phyloP scores from a whole-genome alignment of 1,140 invertebrate species.

The Cotesia vestalis region DNA sequence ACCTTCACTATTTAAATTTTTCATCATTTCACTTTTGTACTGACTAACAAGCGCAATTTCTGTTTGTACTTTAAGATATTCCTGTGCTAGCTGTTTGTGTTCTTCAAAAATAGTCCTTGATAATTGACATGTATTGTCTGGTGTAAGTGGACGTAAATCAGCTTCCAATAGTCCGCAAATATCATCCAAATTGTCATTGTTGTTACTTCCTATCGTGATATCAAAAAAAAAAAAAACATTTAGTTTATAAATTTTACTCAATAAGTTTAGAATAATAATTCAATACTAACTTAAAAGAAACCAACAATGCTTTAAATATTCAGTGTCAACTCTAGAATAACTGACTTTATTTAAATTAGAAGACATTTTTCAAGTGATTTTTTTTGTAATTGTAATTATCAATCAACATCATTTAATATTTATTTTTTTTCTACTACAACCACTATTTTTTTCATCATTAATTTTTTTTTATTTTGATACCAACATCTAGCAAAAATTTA shows the following conservation, averaged over 20 bases:
- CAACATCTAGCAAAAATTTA: too few relatives aligned
- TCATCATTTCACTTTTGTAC: conserved; percentile 73
- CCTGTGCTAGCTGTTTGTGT: conserved; percentile 81
- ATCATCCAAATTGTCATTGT: conserved; percentile 72
- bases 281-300: conserved; percentile 54
- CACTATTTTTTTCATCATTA: background rate
- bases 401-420: background rate
- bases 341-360: conserved; percentile 28
- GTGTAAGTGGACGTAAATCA: conserved; percentile 80
- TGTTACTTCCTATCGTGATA: conserved; percentile 47
- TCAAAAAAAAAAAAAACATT: conserved; percentile 17
- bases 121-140: conserved; percentile 78
- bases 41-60: conserved; percentile 77
- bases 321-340: conserved; percentile 49
- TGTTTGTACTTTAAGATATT: conserved; percentile 80
- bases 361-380: background rate
- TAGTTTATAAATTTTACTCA: background rate
- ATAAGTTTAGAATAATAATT: conserved; percentile 8
- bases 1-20: conserved; percentile 72
- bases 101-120: conserved; percentile 86
- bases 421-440: too few relatives aligned
- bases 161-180: conserved; percentile 80
- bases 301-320: conserved; percentile 54
- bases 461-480: background rate
- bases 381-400: background rate